Evolutionary conservation across 2,797 vertebrate genomes (phyloP).

Genomic region (Coendou prehensilis): DNA sequence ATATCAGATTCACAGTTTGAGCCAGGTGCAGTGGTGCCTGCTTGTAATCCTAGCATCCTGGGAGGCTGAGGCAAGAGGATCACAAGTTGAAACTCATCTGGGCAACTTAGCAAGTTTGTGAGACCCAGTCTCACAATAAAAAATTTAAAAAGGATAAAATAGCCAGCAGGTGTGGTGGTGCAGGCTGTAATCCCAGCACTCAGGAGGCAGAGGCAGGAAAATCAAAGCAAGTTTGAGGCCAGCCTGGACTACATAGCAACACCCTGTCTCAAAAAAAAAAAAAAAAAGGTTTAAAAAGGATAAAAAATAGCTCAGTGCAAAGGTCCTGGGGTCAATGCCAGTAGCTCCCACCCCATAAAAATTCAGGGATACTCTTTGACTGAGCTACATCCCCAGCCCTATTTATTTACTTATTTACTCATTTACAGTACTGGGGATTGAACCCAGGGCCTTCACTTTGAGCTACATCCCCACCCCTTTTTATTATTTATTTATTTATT

Average conservation of each 20-base stretch:
- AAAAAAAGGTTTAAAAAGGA: neutral
- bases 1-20: neutral
- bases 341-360: neutral
- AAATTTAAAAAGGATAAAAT: neutral
- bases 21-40: neutral
- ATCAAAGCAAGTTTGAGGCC: neutral
- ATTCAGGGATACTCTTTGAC: neutral
- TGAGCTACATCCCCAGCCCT: neutral
- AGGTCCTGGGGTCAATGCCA: neutral
- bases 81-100: neutral
- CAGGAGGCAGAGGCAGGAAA: neutral
- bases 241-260: neutral
- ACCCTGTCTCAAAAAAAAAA: neutral
- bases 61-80: neutral
- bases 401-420: neutral
- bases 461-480: neutral
- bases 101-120: neutral
- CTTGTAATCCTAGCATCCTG: neutral
- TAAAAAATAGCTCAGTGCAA: neutral
- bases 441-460: neutral
- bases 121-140: neutral
- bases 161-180: neutral
- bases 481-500: neutral
- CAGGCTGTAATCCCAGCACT: neutral
- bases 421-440: neutral